phyloP scores from a whole-genome alignment of 2,888 invertebrate species.

The Molorchus minor region DNA sequence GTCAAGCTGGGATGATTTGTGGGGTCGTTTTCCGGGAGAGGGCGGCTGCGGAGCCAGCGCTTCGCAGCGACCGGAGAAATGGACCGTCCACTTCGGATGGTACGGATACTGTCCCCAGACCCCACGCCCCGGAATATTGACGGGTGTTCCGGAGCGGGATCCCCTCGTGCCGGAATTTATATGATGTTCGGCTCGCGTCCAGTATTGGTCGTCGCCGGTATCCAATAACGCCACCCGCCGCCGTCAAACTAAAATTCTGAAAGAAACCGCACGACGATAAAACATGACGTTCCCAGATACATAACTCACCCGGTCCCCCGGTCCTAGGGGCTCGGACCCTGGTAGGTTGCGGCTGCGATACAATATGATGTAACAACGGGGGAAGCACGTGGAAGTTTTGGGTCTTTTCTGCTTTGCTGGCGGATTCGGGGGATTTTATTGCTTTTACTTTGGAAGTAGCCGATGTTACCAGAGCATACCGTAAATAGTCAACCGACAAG shows the following conservation, averaged over 20 bases:
- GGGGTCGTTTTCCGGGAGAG: slow-evolving; percentile 49
- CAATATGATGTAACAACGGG: slow-evolving; percentile 1
- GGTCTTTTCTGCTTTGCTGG: background rate
- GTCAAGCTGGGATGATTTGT: slow-evolving; percentile 57
- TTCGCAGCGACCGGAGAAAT: slow-evolving; percentile 52
- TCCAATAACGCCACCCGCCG: slow-evolving; percentile 60
- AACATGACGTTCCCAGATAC: slow-evolving; percentile 59
- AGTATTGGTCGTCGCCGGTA: slow-evolving; percentile 60
- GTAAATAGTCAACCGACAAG: background rate
- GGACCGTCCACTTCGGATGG: slow-evolving; percentile 61
- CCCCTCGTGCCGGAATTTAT: slow-evolving; percentile 62
- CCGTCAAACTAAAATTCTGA: slow-evolving; percentile 59
- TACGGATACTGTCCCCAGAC: slow-evolving; percentile 44
- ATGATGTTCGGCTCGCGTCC: slow-evolving; percentile 60
- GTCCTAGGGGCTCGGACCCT: no score
- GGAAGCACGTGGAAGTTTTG: slow-evolving; percentile 2
- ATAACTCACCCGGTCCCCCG: slow-evolving; percentile 21
- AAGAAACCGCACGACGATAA: slow-evolving; percentile 60
- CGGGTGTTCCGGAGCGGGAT: slow-evolving; percentile 49
- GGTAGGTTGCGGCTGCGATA: no score
- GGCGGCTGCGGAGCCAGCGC: slow-evolving; percentile 48
- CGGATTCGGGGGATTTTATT: background rate
- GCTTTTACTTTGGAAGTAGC: background rate
- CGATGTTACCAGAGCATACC: background rate
- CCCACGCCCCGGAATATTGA: slow-evolving; percentile 54